Conservation (phyloP, 2,888 invertebrate genomes). For the Microplitis deprimator region DNA sequence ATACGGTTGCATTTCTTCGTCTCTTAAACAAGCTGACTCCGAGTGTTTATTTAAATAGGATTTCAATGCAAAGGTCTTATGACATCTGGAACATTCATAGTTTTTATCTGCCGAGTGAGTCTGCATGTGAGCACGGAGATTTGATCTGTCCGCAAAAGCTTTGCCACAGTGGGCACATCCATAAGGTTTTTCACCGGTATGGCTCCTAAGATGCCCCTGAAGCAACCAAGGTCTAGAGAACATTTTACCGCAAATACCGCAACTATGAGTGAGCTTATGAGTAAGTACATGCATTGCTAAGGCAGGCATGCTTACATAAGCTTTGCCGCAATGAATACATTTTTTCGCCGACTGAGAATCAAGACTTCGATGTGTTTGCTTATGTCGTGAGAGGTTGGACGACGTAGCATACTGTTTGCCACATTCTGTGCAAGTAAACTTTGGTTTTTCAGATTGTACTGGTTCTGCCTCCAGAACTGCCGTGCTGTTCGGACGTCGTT, state of each 20-base stretch:
- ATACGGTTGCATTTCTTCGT: slow-evolving; percentile 60
- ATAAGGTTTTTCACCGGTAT: slow-evolving; percentile 95
- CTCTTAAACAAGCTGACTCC: slow-evolving; percentile 89
- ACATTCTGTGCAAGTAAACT: slow-evolving; percentile 83
- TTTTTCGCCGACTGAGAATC: slow-evolving; percentile 95
- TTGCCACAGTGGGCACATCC: slow-evolving; percentile 95
- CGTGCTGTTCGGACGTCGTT: slow-evolving; percentile 75
- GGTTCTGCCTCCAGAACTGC: slow-evolving; percentile 68
- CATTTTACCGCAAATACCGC: slow-evolving; percentile 93
- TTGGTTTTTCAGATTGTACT: slow-evolving; percentile 73
- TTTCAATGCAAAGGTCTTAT: slow-evolving; percentile 94
- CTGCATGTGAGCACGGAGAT: slow-evolving; percentile 95
- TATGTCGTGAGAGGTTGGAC: slow-evolving; percentile 90
- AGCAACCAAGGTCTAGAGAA: slow-evolving; percentile 98
- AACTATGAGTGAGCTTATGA: slow-evolving; percentile 93
- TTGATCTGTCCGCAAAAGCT: slow-evolving; percentile 95
- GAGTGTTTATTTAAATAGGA: slow-evolving; percentile 96
- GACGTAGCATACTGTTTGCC: slow-evolving; percentile 94
- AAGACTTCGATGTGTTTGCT: slow-evolving; percentile 89
- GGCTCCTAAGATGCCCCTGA: slow-evolving; percentile 89
- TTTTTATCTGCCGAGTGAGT: slow-evolving; percentile 94
- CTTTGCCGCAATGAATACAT: slow-evolving; percentile 95
- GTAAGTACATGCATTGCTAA: slow-evolving; percentile 94
- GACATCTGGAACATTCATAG: slow-evolving; percentile 89
- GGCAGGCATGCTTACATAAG: slow-evolving; percentile 99